Evolutionary conservation across 2,113 vertebrate genomes (phyloP), one percentile per base, ranked within the genome.

Genomic region (Dipodomys ordii): DNA sequence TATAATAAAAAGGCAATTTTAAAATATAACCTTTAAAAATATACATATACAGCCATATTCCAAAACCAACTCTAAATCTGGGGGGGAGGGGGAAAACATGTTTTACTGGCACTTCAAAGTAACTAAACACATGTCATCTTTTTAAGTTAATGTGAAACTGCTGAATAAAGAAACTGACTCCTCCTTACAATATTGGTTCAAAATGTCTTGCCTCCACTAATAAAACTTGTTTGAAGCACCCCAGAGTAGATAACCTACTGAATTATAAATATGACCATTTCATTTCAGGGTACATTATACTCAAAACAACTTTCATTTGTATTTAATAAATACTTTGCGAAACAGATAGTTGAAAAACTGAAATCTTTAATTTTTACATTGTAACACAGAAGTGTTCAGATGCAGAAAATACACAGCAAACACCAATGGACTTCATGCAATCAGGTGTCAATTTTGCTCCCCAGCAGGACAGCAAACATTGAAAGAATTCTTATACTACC

Each of bases 261-360:
- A 74, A 82, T 62, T 95, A 92, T 86, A 94, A 95, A 96, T 92
- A 96, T 16, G 39, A 74, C 49, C 82, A 71, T 76, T 88, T 88
- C 67, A 85, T 67, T 92, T 96, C 81, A 96, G 90, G 35, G 83
- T 60, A 95, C 87, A 74, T 82, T 93, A 96, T 62, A 78, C 27
- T 67, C 19, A 68, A 57, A 96, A 96, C 46, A 91, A 96, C 65
- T 94, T 96, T 95, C 92, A 92, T 79, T 49, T 93, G 92, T 96
- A 83, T 97, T 96, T 96, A 57, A 94, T 88, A 97, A 84, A 95
- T 87, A 94, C 60, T 90, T 67, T 90, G 94, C 91, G 81, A 90
- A 87, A 90, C 78, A 91, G 64, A 93, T 62, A 95, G 67, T 89
- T 90, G 87, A 64, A 91, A 39, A 92, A 93, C 65, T 87, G 16